Evolutionary conservation across 2,888 invertebrate genomes (phyloP).

Genomic region (Emesis russula): DNA sequence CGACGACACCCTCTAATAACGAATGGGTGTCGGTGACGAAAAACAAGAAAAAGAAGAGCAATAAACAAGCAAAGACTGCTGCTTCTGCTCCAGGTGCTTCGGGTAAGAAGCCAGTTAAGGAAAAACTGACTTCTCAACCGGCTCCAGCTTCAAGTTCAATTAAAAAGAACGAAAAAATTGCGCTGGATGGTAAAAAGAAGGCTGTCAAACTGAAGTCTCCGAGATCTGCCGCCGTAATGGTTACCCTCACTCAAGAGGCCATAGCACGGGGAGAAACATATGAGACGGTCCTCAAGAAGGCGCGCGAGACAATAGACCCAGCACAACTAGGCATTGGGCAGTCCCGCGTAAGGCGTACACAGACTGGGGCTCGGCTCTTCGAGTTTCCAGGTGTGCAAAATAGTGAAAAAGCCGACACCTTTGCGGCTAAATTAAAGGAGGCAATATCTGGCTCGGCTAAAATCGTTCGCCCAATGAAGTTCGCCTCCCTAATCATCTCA

Average conservation of each 20-base stretch:
- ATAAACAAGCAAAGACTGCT: background rate
- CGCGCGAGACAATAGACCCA: background rate
- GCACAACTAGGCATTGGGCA: background rate
- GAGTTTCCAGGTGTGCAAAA: background rate
- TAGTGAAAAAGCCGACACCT: conserved; percentile 6
- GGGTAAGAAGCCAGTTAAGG: background rate
- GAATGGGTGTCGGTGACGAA: background rate
- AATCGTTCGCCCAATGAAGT: conserved; percentile 10
- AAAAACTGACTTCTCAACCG: background rate
- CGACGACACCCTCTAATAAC: background rate
- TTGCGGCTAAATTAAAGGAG: conserved; percentile 19
- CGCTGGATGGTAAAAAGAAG: background rate
- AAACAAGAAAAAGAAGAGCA: background rate
- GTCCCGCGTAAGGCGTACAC: background rate
- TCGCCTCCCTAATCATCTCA: background rate
- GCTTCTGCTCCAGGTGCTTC: background rate
- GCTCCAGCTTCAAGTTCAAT: background rate
- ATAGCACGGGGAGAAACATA: background rate
- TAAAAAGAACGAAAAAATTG: background rate
- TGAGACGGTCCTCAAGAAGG: background rate
- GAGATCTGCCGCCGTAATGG: background rate
- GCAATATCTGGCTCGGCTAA: conserved; percentile 8
- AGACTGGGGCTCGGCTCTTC: background rate
- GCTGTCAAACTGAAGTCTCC: background rate
- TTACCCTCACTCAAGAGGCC: background rate